Base-by-base conservation (phyloP, 2,888 invertebrate species). In the Germaria angustata region DNA sequence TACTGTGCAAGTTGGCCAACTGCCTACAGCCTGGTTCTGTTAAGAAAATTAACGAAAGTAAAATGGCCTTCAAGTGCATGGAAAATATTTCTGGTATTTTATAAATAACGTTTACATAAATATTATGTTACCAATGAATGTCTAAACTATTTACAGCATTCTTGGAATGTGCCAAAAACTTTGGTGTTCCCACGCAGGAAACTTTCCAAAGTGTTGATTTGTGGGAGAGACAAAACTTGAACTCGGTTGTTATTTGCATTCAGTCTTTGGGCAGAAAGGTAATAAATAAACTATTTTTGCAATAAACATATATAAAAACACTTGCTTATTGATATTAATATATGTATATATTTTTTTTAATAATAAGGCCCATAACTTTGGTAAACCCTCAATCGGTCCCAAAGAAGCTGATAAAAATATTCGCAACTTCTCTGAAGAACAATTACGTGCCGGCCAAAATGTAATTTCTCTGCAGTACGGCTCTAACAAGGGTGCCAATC, bases 51-150 rank as follows among this genome's bases (percentile, higher is more conserved):
- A 98, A 99, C 91, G 94, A 94, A 87, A 96, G 95, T 78, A 94
- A 95, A 89, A 96, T 97, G 95, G 98, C 97, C 80, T 99, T 99
- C 92, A 98, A 98, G 90, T 98, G 98, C 92, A 99, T 99, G 99
- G 99, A 99, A 92, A 99, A 99, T 91, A 99, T 99, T 87, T 97
- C 98, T 13, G 89, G 88, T 88, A 36, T 63, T 28, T 28, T 5
- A 17, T n/a, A n/a, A n/a, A 49, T 8, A 41, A 8, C 22, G 22
- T 39, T 41, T 17, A 1, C 22, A 32, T 13, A 57, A 55, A 22
- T 2, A 36, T 51, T 39, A n/a, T 32, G 8, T 15, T 55, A 17
- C n/a, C 39, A 39, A 36, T 11, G 39, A 24, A 44, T 39, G 28
- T 28, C 6, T 5, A 28, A 5, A 57, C 11, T 46, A 22, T 49